Percentiles rank a stretch among this genome's conserved stretches.
These are phyloP conservation scores for Buphagus erythrorhynchus DNA, from an alignment of 2,797 vertebrate species.

Conservation along the genomic window DNA sequence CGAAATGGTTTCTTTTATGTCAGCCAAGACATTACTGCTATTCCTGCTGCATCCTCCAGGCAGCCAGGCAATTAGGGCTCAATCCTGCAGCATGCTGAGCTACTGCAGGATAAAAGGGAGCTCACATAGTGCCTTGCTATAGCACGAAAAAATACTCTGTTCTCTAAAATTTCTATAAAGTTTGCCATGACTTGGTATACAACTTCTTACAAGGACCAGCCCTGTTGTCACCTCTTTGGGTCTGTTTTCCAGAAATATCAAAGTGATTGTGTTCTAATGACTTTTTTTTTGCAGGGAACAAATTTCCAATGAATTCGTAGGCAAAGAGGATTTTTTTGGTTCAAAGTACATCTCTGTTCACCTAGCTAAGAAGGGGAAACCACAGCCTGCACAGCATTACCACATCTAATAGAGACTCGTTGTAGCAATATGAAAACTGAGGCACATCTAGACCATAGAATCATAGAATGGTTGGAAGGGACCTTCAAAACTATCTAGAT, in stretches of 20 bases:
- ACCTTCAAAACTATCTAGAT: background rate
- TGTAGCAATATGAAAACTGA: background rate
- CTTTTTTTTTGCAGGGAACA: background rate
- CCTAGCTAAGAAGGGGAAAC: background rate
- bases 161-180: background rate
- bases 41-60: conserved; percentile 14
- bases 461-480: background rate
- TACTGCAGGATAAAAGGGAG: background rate
- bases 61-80: conserved; percentile 2
- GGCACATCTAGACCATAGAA: background rate
- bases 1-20: conserved; percentile 2
- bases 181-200: background rate
- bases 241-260: background rate
- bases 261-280: background rate
- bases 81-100: conserved; percentile 8
- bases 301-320: background rate
- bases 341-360: background rate
- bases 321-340: background rate
- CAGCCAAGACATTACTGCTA: conserved; percentile 25
- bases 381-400: background rate
- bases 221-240: background rate
- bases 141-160: background rate
- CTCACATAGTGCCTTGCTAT: background rate
- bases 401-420: background rate
- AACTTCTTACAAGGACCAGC: background rate